Conservation (phyloP, 1,140 invertebrate species). For the Pseudomyrmex gracilis region DNA sequence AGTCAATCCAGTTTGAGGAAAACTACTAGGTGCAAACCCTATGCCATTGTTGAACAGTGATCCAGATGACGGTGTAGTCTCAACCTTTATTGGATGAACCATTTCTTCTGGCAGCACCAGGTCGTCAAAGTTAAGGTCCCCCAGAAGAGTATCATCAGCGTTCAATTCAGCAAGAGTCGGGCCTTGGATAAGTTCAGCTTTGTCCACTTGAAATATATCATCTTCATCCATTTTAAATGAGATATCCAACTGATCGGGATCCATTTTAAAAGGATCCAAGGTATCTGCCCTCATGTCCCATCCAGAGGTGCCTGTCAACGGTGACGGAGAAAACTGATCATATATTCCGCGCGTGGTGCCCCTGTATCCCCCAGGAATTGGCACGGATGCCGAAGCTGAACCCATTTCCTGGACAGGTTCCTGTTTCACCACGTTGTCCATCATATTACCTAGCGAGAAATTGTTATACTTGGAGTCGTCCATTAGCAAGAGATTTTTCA, state of each 20-base stretch:
- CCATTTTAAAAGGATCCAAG: slow-evolving; percentile 78
- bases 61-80: slow-evolving; percentile 66
- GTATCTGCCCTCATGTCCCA: slow-evolving; percentile 79
- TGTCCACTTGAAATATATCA: slow-evolving; percentile 95
- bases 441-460: slow-evolving; percentile 65
- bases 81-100: slow-evolving; percentile 74
- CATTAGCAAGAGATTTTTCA: slow-evolving; percentile 34
- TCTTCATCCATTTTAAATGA: slow-evolving; percentile 93
- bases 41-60: slow-evolving; percentile 73
- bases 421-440: slow-evolving; percentile 79
- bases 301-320: slow-evolving; percentile 75
- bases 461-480: slow-evolving; percentile 55
- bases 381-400: slow-evolving; percentile 82
- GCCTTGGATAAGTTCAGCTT: slow-evolving; percentile 92
- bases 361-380: slow-evolving; percentile 83
- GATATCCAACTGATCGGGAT: slow-evolving; percentile 78
- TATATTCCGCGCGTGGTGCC: slow-evolving; percentile 76
- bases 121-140: slow-evolving; percentile 95
- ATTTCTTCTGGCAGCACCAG: slow-evolving; percentile 90
- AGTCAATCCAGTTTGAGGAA: slow-evolving; percentile 78
- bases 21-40: slow-evolving; percentile 81
- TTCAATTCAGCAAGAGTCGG: slow-evolving; percentile 95
- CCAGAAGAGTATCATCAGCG: slow-evolving; percentile 92
- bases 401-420: slow-evolving; percentile 78
- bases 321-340: slow-evolving; percentile 84